Evolutionary conservation across 2,888 invertebrate species (phyloP), one percentile per base, ranked within the genome.

Genomic region (Bombyx huttoni): DNA sequence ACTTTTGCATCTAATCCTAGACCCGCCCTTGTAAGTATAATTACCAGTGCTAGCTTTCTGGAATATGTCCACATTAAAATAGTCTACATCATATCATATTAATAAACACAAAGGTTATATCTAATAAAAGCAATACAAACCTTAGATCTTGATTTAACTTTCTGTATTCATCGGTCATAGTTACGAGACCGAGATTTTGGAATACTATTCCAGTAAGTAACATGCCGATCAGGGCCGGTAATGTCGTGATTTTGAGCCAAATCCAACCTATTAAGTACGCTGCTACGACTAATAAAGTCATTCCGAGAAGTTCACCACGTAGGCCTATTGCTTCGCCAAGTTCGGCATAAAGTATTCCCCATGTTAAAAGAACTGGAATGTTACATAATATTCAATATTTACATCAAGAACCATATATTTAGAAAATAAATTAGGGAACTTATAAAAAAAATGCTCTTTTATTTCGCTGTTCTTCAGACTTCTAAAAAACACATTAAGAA

Each of bases 1-100:
- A 95, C 94, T 49, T 80, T 80, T 5, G 95, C 94, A 70, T 96
- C 94, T 53, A 97, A 83, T 56, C 96, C 96, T 51, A 96, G 82
- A 2, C 97, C 97, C 50, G 96, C 97, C 69, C 96, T 82, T 8
- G 92, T 94, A 55, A 97, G 79, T 58, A 97, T 96, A 51, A 96
- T 93, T 5, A 94, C 94, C 65, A 96, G 78, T 0, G 96, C 95
- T 50, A 95, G 89, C 89, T 93, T 93, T 70, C 96, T 96, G 69
- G 40, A 9, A 49, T 40, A 47, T 8, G 5, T 47, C 2, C 24
- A 24, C 24, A 24, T 24, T 24, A 24, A 24, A 24, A 24, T 24
- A 24, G 24, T 24, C 24, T 24, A 24, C 24, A 24, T 24, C 24
- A 3, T 24, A 24, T 24, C 24, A 24, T 24, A 0, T 24, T 24